A percentile compares a stretch with the other conserved stretches of the same genome.
Evolutionary conservation across 2,888 invertebrate species (phyloP).

Genomic region (Chesias legatella): DNA sequence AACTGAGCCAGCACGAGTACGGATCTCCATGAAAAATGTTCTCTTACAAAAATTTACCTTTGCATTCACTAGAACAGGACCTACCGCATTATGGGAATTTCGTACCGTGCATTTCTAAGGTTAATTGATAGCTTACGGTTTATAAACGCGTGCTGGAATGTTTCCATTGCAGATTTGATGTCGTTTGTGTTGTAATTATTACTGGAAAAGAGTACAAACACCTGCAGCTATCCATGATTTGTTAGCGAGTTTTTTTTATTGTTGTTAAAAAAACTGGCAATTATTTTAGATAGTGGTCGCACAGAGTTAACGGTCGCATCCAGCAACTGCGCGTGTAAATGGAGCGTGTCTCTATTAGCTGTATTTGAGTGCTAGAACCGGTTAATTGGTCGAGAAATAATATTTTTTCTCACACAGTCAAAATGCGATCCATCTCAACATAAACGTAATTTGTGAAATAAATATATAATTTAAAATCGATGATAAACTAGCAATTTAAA

Average conservation of each 20-base stretch:
- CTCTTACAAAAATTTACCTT: conserved; percentile 16
- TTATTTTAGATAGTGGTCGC: conserved; percentile 31
- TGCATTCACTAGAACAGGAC: conserved; percentile 30
- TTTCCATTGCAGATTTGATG: conserved; percentile 61
- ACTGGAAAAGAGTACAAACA: neutral
- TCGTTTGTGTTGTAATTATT: conserved; percentile 43
- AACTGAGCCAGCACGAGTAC: conserved; percentile 13
- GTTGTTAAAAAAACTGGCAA: conserved; percentile 27
- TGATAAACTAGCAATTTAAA: too few relatives aligned
- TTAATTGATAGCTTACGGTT: conserved; percentile 62
- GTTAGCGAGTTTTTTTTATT: conserved; percentile 14
- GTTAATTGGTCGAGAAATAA: neutral
- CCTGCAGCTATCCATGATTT: conserved; percentile 10
- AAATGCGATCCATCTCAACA: too few relatives aligned
- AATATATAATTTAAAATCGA: too few relatives aligned
- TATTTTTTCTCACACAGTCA: neutral
- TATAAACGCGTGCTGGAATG: conserved; percentile 68
- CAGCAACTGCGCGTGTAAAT: conserved; percentile 28
- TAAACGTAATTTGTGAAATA: too few relatives aligned
- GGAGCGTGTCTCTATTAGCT: conserved; percentile 28
- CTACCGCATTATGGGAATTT: conserved; percentile 43
- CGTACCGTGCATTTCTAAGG: conserved; percentile 41
- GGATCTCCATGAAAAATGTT: conserved; percentile 18
- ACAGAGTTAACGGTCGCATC: conserved; percentile 30
- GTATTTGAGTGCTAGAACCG: conserved; percentile 14